A percentile compares a stretch with the other conserved stretches of the same genome.
Conservation (phyloP, 1,140 invertebrate genomes). For the Rhynchophorus ferrugineus region DNA sequence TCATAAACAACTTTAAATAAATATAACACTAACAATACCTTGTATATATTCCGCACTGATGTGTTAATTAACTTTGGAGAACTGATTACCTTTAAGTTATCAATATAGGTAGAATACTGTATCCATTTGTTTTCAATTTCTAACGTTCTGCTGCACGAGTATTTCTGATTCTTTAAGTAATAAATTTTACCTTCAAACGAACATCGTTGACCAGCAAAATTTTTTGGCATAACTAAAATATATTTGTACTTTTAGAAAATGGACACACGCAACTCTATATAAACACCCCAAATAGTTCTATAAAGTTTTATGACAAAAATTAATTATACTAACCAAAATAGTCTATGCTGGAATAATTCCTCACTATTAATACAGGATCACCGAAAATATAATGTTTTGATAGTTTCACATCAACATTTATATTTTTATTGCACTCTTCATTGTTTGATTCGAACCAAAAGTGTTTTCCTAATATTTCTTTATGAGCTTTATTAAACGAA, state of each 20-base stretch:
- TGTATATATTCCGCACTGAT: conserved; percentile 9
- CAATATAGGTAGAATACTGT: conserved; percentile 34
- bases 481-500: conserved; percentile 18
- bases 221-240: conserved; percentile 41
- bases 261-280: not conserved
- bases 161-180: conserved; percentile 43
- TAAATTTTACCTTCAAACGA: conserved; percentile 38
- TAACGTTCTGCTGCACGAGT: conserved; percentile 41
- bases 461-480: conserved; percentile 22
- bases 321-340: conserved; percentile 11
- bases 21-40: not conserved
- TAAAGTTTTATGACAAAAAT: too few species aligned
- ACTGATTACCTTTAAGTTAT: conserved; percentile 22
- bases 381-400: conserved; percentile 22
- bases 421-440: not conserved
- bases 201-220: conserved; percentile 41
- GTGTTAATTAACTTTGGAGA: conserved; percentile 20
- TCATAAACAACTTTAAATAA: too few species aligned
- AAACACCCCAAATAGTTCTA: too few species aligned
- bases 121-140: conserved; percentile 38
- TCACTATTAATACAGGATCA: conserved; percentile 21
- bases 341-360: conserved; percentile 5
- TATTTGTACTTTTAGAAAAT: conserved; percentile 11
- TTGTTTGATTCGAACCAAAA: conserved; percentile 21
- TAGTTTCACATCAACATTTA: conserved; percentile 1